Evolutionary conservation across 2,888 invertebrate species (phyloP).

Genomic region (Lycocerus yunnanus): DNA sequence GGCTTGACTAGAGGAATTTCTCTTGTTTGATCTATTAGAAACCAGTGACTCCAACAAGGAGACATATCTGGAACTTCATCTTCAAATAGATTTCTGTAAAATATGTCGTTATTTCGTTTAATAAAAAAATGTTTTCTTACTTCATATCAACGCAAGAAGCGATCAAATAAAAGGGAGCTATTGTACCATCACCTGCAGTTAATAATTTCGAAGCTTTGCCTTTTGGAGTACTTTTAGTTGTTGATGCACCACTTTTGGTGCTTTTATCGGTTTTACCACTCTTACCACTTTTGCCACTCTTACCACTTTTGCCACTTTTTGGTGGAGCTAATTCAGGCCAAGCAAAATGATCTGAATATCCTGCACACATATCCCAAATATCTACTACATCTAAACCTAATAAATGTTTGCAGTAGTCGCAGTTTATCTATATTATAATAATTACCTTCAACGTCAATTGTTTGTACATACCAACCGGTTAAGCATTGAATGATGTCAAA

Average conservation of each 20-base stretch:
- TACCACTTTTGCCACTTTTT: slow-evolving; percentile 18
- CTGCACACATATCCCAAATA: slow-evolving; percentile 46
- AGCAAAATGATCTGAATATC: slow-evolving; percentile 41
- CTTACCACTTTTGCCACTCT: slow-evolving; percentile 16
- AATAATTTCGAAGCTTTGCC: slow-evolving; percentile 7
- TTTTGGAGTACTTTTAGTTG: no score
- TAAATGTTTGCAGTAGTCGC: not conserved
- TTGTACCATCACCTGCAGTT: slow-evolving; percentile 16
- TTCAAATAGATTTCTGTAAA: slow-evolving; percentile 11
- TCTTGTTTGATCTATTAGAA: slow-evolving; percentile 51
- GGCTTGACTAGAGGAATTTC: slow-evolving; percentile 51
- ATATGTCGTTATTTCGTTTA: not conserved
- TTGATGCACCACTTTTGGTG: not conserved
- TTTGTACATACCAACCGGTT: slow-evolving; percentile 55
- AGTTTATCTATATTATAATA: not conserved
- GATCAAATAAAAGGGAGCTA: slow-evolving; percentile 33
- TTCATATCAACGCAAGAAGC: slow-evolving; percentile 37
- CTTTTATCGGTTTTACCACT: slow-evolving; percentile 4
- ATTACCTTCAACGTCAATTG: slow-evolving; percentile 38
- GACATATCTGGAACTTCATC: slow-evolving; percentile 44
- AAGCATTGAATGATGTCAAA: slow-evolving; percentile 55
- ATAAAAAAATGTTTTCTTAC: slow-evolving; percentile 20
- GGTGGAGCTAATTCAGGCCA: slow-evolving; percentile 34
- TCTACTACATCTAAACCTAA: slow-evolving; percentile 35
- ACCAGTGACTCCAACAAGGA: slow-evolving; percentile 49